Evolutionary conservation across 2,113 vertebrate species (phyloP).

Genomic region (Ptychochromis oligacanthus): DNA sequence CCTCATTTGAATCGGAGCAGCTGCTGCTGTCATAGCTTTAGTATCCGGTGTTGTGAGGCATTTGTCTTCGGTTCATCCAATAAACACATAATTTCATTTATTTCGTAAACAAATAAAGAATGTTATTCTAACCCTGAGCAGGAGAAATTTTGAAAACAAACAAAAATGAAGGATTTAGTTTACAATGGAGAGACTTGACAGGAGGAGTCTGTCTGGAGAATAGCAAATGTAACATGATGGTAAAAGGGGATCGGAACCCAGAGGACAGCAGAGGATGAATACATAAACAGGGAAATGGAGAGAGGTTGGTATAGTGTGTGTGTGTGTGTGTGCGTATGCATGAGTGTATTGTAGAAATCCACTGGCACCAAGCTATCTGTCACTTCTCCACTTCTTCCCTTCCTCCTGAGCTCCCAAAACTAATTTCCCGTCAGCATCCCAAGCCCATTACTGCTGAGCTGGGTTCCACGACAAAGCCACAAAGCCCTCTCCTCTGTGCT

Average conservation of each 20-base stretch:
- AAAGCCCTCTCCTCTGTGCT: conserved; percentile 25
- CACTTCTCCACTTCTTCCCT: conserved; percentile 39
- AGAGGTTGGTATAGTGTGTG: conserved; percentile 6
- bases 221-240: conserved; percentile 28
- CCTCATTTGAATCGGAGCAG: conserved; percentile 16
- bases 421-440: conserved; percentile 69
- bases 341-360: conserved; percentile 5
- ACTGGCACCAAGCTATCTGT: conserved; percentile 36
- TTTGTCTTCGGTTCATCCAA: conserved; percentile 3
- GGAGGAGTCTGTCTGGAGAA: conserved; percentile 34
- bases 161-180: neutral
- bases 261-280: conserved; percentile 32
- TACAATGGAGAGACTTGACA: conserved; percentile 13
- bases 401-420: conserved; percentile 65
- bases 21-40: conserved; percentile 13
- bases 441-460: conserved; percentile 57
- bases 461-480: conserved; percentile 46
- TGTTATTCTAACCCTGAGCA: conserved; percentile 2
- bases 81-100: conserved; percentile 20
- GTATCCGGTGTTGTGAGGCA: neutral
- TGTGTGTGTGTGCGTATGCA: neutral
- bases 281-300: conserved; percentile 37
- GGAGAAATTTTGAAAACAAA: conserved; percentile 15
- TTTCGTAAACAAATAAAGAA: conserved; percentile 26
- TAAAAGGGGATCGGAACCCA: conserved; percentile 30